Conservation (phyloP, 2,797 vertebrate species). For the Odontamblyopus rebecca region DNA sequence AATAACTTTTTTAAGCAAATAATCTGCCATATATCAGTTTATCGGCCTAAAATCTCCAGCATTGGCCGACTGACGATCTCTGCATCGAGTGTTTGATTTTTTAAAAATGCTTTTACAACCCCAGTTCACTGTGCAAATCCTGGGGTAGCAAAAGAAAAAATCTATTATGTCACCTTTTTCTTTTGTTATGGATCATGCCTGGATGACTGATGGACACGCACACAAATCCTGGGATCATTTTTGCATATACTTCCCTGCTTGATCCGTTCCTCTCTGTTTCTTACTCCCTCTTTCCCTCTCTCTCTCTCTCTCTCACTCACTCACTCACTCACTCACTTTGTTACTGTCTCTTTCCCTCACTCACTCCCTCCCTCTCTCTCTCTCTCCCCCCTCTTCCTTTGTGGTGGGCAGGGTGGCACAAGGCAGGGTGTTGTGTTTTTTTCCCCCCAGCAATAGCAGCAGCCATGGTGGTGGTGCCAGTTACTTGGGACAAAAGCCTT, state of each 20-base stretch:
- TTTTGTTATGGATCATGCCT: too few relatives aligned
- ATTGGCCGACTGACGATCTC: too few relatives aligned
- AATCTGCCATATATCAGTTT: too few relatives aligned
- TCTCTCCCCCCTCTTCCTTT: slow-evolving; percentile 15
- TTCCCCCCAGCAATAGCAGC: slow-evolving; percentile 49
- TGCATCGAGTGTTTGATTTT: too few relatives aligned
- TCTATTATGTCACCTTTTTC: not conserved
- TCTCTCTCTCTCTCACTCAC: not conserved
- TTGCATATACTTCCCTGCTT: not conserved
- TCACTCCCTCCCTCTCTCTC: not conserved
- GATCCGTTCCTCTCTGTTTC: not conserved
- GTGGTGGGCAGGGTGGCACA: slow-evolving; percentile 54
- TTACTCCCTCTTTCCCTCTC: not conserved
- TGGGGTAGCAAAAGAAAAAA: slow-evolving; percentile 21
- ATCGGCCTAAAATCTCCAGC: too few relatives aligned
- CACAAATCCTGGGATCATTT: not conserved
- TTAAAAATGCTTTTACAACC: not conserved
- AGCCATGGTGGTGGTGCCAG: slow-evolving; percentile 20
- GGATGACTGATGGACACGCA: too few relatives aligned
- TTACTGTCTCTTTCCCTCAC: not conserved
- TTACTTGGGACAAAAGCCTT: slow-evolving; percentile 76
- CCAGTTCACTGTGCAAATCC: slow-evolving; percentile 18
- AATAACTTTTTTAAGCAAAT: not conserved
- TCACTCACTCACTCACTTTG: not conserved
- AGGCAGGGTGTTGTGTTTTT: slow-evolving; percentile 69